phyloP scores from a whole-genome alignment of 2,113 vertebrate genomes.

The Anolis carolinensis region DNA sequence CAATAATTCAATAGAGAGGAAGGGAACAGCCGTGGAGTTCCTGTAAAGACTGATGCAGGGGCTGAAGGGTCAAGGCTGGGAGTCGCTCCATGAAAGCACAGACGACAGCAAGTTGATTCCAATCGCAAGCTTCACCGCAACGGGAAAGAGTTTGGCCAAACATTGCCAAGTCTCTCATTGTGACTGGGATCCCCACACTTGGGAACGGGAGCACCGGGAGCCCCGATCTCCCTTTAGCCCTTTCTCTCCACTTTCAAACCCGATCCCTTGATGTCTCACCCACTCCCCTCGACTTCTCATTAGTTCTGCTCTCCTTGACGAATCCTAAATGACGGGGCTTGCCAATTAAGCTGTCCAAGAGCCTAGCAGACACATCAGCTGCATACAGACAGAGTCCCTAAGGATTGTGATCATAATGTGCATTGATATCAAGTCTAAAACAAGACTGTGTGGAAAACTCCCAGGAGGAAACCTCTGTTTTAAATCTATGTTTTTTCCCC shows the following conservation, averaged over 20 bases:
- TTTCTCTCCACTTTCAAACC: neutral
- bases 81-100: slow-evolving; percentile 5
- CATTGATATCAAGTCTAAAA: neutral
- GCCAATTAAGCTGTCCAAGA: neutral
- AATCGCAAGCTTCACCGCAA: neutral
- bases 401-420: neutral
- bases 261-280: neutral
- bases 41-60: neutral
- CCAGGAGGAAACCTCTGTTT: neutral
- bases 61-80: neutral
- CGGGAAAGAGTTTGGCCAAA: neutral
- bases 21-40: slow-evolving; percentile 4
- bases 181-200: neutral
- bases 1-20: slow-evolving; percentile 19
- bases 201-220: neutral
- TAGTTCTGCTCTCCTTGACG: neutral
- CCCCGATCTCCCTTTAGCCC: neutral
- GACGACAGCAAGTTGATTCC: neutral
- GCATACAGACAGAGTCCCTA: neutral
- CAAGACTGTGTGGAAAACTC: neutral
- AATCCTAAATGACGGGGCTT: neutral
- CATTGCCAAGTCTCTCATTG: neutral
- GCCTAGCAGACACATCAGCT: neutral
- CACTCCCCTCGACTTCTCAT: neutral
- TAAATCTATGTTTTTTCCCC: too few relatives aligned